phyloP scores from a whole-genome alignment of 2,888 invertebrate genomes.

The Pterobdella sp. region DNA sequence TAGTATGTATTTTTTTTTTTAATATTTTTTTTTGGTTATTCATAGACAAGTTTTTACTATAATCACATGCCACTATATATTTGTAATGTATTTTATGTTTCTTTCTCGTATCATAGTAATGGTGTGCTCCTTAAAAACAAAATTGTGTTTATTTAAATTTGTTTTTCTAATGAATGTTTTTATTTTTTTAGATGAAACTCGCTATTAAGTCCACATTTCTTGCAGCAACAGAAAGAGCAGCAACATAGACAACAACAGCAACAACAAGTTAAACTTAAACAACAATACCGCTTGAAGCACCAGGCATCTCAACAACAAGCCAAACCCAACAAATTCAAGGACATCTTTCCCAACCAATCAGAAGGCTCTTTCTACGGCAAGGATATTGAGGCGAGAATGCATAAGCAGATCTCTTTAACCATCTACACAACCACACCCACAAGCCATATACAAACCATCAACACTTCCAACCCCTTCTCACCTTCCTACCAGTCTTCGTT shows the following conservation, averaged over 20 bases:
- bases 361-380: background rate
- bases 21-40: background rate
- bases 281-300: background rate
- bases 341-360: slow-evolving; percentile 12
- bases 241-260: background rate
- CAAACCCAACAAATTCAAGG: background rate
- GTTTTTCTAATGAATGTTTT: background rate
- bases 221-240: slow-evolving; percentile 7
- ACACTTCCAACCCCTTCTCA: background rate
- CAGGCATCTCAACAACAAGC: background rate
- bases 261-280: background rate
- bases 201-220: background rate
- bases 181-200: background rate
- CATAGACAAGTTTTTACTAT: no score
- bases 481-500: no score
- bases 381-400: background rate
- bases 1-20: background rate
- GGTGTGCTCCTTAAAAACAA: background rate
- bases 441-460: background rate
- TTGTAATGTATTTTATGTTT: slow-evolving; percentile 1
- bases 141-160: background rate
- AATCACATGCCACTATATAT: background rate
- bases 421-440: slow-evolving; percentile 1
- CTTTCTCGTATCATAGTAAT: background rate
- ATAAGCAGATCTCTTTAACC: slow-evolving; percentile 1